Percentiles rank a stretch among this genome's conserved stretches.
These are phyloP conservation scores for Xiphophorus maculatus DNA, from an alignment of 2,113 vertebrate species.

Conservation along the genomic window DNA sequence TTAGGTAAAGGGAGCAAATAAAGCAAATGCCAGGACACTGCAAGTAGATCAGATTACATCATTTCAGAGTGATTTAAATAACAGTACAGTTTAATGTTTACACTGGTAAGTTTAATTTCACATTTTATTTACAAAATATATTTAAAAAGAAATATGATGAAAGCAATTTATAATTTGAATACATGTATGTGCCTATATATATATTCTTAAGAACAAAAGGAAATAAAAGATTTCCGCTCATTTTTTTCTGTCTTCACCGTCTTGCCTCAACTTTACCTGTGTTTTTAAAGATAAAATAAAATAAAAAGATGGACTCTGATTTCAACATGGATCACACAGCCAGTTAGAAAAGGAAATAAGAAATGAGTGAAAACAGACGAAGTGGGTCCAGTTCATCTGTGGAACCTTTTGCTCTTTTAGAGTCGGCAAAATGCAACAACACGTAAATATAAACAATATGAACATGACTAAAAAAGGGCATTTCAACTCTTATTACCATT, in stretches of 20 bases:
- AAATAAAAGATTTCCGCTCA: constrained; percentile 34
- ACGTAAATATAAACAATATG: neutral
- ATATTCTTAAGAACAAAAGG: constrained; percentile 38
- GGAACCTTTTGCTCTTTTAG: neutral
- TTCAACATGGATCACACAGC: neutral
- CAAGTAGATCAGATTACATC: neutral
- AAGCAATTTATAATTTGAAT: constrained; percentile 42
- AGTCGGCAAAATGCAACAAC: neutral
- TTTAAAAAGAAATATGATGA: constrained; percentile 62
- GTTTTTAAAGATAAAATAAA: constrained; percentile 47
- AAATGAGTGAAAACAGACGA: constrained; percentile 36
- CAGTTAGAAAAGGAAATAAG: neutral
- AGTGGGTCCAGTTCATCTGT: neutral
- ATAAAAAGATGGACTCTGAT: constrained; percentile 17
- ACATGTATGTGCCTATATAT: constrained; percentile 45
- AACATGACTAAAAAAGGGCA: neutral
- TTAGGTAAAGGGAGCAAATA: neutral
- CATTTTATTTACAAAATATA: constrained; percentile 73
- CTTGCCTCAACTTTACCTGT: constrained; percentile 8
- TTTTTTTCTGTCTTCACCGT: constrained; percentile 23
- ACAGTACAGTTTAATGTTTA: constrained; percentile 8
- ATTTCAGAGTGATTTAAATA: neutral
- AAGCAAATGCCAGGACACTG: neutral
- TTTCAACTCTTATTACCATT: neutral
- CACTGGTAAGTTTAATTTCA: constrained; percentile 38